phyloP scores from a whole-genome alignment of 2,113 vertebrate genomes.

The Equus quagga region DNA sequence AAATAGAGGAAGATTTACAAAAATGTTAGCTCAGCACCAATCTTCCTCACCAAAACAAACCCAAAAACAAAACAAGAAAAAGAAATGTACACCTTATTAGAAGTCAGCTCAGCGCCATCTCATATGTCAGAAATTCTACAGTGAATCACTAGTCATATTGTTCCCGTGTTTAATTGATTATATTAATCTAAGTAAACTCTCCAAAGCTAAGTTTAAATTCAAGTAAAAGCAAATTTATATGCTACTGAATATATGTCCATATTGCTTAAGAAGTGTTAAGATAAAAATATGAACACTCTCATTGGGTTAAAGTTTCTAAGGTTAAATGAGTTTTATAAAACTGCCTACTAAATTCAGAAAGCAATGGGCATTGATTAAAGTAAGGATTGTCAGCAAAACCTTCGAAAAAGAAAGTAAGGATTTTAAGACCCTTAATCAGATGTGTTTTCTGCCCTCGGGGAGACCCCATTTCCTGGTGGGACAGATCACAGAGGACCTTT shows the following conservation, averaged over 20 bases:
- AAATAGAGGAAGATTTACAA: too few species aligned
- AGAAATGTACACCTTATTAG: neutral
- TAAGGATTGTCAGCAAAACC: neutral
- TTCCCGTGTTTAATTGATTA: neutral
- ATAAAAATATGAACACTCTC: neutral
- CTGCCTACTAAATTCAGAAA: slow-evolving; percentile 16
- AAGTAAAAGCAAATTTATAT: slow-evolving; percentile 25
- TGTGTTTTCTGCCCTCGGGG: neutral
- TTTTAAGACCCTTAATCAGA: neutral
- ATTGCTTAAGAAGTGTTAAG: neutral
- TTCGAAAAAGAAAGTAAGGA: neutral
- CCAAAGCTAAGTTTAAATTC: slow-evolving; percentile 4
- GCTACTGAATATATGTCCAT: neutral
- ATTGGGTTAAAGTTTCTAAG: neutral
- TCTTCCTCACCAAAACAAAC: too few species aligned
- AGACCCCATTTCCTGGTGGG: neutral
- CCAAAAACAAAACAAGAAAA: too few species aligned
- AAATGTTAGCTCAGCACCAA: too few species aligned
- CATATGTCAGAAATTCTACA: slow-evolving; percentile 12
- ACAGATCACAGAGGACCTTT: neutral
- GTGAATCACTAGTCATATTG: neutral
- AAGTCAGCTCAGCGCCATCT: neutral
- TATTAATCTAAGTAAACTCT: slow-evolving; percentile 9
- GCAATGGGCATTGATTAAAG: neutral
- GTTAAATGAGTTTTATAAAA: slow-evolving; percentile 27